These are phyloP conservation scores for Cervus canadensis DNA, from an alignment of 2,113 vertebrate species.

Conservation along the genomic window DNA sequence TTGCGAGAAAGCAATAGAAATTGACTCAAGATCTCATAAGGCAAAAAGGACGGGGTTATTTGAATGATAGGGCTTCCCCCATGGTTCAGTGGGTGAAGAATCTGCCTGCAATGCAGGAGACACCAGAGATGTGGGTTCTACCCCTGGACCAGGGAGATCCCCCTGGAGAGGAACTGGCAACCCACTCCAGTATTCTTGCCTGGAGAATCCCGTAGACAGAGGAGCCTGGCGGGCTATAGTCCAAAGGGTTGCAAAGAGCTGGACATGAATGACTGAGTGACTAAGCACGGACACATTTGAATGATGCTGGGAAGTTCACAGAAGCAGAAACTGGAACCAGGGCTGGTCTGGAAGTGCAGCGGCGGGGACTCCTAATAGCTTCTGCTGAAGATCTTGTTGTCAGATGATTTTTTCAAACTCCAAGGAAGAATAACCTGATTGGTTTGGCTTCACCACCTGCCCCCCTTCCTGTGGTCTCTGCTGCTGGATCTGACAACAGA, in stretches of 20 bases:
- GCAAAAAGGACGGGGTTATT: background rate
- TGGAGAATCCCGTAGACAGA: background rate
- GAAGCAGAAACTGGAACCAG: background rate
- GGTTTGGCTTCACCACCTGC: background rate
- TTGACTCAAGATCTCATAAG: background rate
- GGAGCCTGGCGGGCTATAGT: background rate
- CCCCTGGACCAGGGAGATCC: background rate
- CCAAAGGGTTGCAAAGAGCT: background rate
- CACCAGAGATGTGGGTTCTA: background rate
- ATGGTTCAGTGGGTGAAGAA: background rate
- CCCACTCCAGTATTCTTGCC: background rate
- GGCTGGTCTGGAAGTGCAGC: background rate
- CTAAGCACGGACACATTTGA: background rate
- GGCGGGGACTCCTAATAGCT: background rate
- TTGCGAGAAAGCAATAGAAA: background rate
- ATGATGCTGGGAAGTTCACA: background rate
- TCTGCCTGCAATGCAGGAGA: background rate
- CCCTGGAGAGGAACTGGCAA: background rate
- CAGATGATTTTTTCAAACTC: background rate
- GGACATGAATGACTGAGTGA: background rate
- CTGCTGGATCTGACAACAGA: background rate
- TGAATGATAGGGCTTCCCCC: background rate
- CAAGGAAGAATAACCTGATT: background rate
- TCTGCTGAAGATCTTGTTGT: background rate
- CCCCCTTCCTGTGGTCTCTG: background rate